Conservation (phyloP, 2,888 invertebrate species). For the Andrena camellia region DNA sequence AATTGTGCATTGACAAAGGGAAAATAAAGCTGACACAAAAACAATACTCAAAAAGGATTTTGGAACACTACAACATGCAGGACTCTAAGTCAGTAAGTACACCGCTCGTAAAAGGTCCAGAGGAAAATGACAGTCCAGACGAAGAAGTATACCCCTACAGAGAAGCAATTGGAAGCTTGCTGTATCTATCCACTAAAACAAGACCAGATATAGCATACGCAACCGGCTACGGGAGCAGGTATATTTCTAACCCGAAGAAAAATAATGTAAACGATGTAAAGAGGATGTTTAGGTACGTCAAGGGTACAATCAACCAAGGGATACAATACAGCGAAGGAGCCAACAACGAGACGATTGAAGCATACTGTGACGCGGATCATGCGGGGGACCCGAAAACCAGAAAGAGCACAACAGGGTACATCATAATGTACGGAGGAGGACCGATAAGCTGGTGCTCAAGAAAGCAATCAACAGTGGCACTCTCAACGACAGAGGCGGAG, state of each 20-base stretch:
- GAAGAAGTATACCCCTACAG: background rate
- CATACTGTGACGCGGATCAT: background rate
- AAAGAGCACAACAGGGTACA: background rate
- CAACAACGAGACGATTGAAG: background rate
- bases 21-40: background rate
- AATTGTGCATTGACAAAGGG: background rate
- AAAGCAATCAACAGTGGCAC: background rate
- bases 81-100: constrained; percentile 4
- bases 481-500: background rate
- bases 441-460: background rate
- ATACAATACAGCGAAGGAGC: background rate
- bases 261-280: background rate
- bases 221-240: background rate
- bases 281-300: background rate
- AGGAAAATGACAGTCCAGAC: background rate
- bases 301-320: background rate
- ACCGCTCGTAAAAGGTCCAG: background rate
- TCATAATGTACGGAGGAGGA: background rate
- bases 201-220: background rate
- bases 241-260: background rate
- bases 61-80: background rate
- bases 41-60: background rate
- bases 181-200: constrained; percentile 9
- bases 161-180: background rate
- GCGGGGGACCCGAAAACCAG: background rate